phyloP scores from a whole-genome alignment of 2,113 vertebrate species.

The Rhineura floridana region DNA sequence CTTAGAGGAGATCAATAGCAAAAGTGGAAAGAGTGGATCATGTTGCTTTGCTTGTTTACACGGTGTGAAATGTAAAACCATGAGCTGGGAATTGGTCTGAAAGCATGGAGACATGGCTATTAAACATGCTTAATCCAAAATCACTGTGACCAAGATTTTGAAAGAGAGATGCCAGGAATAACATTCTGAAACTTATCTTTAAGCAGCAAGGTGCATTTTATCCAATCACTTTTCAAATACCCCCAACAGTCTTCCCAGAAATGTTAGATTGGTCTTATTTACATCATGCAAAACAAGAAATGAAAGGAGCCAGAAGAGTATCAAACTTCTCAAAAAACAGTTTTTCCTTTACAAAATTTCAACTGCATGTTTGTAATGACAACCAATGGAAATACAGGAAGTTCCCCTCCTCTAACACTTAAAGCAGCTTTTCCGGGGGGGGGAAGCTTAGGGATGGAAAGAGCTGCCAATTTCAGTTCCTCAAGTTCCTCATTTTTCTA shows the following conservation, averaged over 20 bases:
- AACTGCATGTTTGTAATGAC: not conserved
- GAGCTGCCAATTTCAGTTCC: too few relatives aligned
- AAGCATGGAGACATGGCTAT: slow-evolving; percentile 16
- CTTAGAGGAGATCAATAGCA: not conserved
- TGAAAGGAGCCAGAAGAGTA: not conserved
- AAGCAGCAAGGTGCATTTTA: not conserved
- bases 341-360: not conserved
- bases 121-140: slow-evolving; percentile 6
- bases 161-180: not conserved
- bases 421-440: not conserved
- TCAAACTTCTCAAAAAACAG: not conserved
- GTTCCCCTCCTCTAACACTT: not conserved
- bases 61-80: slow-evolving; percentile 18
- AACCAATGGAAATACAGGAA: not conserved
- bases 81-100: not conserved
- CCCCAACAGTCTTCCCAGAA: not conserved
- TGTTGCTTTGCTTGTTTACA: not conserved
- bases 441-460: too few relatives aligned
- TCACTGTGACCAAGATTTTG: slow-evolving; percentile 3
- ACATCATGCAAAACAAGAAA: not conserved
- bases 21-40: not conserved
- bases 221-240: not conserved
- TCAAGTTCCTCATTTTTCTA: too few relatives aligned
- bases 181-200: not conserved
- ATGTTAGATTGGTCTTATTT: not conserved